These are phyloP conservation scores for Malurus cyaneus DNA, from an alignment of 2,113 vertebrate genomes.

Conservation along the genomic window DNA sequence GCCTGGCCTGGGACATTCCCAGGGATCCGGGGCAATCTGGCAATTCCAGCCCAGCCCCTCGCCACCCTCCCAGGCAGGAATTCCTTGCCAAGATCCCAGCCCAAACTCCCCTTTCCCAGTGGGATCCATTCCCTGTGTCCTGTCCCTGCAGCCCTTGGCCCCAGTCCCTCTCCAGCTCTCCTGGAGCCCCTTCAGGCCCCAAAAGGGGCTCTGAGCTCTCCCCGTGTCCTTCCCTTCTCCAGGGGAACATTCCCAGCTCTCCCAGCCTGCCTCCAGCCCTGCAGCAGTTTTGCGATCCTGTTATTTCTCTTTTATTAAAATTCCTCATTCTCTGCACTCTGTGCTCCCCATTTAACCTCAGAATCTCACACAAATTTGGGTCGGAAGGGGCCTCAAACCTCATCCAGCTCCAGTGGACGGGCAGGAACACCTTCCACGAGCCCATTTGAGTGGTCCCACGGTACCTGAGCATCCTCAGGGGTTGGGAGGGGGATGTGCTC, in stretches of 20 bases:
- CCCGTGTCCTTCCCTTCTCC: neutral
- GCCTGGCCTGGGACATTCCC: too few relatives aligned
- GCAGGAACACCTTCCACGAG: neutral
- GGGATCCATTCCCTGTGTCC: neutral
- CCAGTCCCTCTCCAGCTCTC: neutral
- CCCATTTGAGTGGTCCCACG: accelerated
- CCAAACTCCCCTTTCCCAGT: neutral
- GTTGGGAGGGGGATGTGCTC: neutral
- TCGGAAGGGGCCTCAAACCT: accelerated
- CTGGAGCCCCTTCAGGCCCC: neutral
- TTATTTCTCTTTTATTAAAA: accelerated
- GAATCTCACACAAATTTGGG: neutral
- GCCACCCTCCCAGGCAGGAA: neutral
- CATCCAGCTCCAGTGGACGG: neutral
- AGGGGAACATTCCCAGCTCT: neutral
- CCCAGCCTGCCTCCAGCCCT: too few relatives aligned
- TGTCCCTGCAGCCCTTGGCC: neutral
- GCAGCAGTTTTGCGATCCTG: neutral
- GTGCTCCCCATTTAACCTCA: neutral
- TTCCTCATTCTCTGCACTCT: neutral
- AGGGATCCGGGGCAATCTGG: too few relatives aligned
- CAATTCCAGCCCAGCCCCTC: neutral
- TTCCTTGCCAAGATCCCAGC: neutral
- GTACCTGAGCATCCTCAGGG: neutral
- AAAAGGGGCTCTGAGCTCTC: neutral